Evolutionary conservation across 1,140 invertebrate genomes (phyloP), one percentile per base, ranked within the genome.

Genomic region (Psix sp.): DNA sequence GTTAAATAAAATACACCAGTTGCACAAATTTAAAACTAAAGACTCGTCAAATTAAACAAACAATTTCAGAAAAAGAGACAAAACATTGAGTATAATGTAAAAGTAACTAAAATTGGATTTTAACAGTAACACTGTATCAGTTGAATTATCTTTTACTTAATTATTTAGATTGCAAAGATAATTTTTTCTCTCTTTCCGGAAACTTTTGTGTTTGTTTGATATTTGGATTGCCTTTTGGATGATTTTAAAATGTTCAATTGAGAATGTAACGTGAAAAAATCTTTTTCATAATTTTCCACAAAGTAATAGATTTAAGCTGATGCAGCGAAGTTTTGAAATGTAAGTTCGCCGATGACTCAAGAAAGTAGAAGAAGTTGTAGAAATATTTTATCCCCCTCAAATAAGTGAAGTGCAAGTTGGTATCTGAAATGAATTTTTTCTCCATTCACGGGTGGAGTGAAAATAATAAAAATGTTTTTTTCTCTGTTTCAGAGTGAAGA

Each of bases 401-500:
- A 63, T 43, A 36, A 51, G 51, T 33, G 11, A 6, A 31, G 36
- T 36, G 43, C 29, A 71, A 71, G 36, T 56, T 51, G 20, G n/a
- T 1, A 6, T 5, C 9, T 35, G 45, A 72, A 72, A 56, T 36
- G 57, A 63, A 59, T 52, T 51, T 59, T 65, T 65, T 35, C 24
- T 46, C 13, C 29, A 5, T 11, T 18, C 51, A 36, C 24, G 26
- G n/a, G 26, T 10, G 2, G 2, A 49, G 24, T 18, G 59, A 52
- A 24, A 59, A 29, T 72, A 68, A 43, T 59, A 39, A 39, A 45
- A 51, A 29, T 16, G 49, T 39, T 15, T 67, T 76, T 68, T 78
- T 77, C 83, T 77, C 79, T 85, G 79, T 93, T 93, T 60, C 90
- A 96, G 95, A 89, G 93, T 96, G 52, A 93, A 94, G 85, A 95